phyloP scores from a whole-genome alignment of 2,888 invertebrate species.

The Leptopilina myrica region DNA sequence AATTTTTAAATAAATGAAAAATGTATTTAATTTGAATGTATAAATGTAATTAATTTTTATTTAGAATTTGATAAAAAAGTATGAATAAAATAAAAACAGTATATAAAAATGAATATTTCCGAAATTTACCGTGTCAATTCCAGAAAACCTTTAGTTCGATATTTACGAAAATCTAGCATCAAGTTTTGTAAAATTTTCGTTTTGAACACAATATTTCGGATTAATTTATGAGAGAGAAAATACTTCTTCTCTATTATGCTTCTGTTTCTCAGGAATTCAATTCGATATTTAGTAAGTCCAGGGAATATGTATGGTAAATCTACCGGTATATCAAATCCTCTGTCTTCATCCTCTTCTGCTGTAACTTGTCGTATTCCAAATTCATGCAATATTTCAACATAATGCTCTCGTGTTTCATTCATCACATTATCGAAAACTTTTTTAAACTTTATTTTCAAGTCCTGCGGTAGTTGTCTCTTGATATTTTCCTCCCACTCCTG shows the following conservation, averaged over 20 bases:
- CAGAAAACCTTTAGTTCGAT: constrained; percentile 76
- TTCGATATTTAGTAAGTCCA: constrained; percentile 81
- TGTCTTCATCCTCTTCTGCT: constrained; percentile 79
- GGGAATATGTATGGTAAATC: constrained; percentile 80
- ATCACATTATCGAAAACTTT: constrained; percentile 79
- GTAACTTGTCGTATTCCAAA: constrained; percentile 83
- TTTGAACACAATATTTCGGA: constrained; percentile 80
- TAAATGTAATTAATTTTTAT: not conserved
- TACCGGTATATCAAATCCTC: constrained; percentile 75
- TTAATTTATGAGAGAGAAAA: constrained; percentile 81
- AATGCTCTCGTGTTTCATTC: constrained; percentile 75
- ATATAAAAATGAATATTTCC: constrained; percentile 17
- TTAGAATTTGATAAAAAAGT: too few relatives aligned
- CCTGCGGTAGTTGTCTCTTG: constrained; percentile 78
- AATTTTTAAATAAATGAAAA: too few relatives aligned
- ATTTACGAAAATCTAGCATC: constrained; percentile 79
- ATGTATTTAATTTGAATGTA: too few relatives aligned
- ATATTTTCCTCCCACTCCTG: constrained; percentile 80
- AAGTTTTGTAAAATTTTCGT: constrained; percentile 78
- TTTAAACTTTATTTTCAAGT: constrained; percentile 80
- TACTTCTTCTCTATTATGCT: constrained; percentile 80
- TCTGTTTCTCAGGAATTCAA: constrained; percentile 79
- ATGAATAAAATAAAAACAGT: not conserved
- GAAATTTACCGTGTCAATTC: constrained; percentile 68
- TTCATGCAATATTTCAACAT: constrained; percentile 74